These are phyloP conservation scores for Aphidoletes aphidimyza DNA, from an alignment of 2,888 invertebrate genomes.

Conservation along the genomic window DNA sequence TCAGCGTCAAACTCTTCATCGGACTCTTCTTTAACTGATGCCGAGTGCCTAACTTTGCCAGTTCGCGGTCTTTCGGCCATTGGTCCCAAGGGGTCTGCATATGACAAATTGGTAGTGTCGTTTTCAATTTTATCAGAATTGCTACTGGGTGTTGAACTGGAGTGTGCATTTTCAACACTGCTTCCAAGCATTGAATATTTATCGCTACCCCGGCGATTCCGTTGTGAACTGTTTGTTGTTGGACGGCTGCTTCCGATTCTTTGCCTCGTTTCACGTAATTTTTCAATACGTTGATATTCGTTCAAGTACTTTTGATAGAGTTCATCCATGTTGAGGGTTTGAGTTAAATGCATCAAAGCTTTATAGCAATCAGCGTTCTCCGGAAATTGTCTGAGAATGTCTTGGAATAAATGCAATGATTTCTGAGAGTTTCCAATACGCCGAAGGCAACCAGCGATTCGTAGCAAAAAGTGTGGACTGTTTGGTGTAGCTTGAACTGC, in stretches of 20 bases:
- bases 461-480: constrained; percentile 85
- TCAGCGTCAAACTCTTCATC: constrained; percentile 66
- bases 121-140: constrained; percentile 31
- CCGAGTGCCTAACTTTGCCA: constrained; percentile 61
- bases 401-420: constrained; percentile 65
- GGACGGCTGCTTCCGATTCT: constrained; percentile 61
- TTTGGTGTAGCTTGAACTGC: constrained; percentile 81
- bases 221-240: constrained; percentile 42
- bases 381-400: constrained; percentile 86
- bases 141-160: constrained; percentile 52
- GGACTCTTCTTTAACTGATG: constrained; percentile 62
- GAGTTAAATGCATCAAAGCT: constrained; percentile 67
- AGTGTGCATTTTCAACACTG: constrained; percentile 43
- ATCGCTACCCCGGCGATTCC: constrained; percentile 52
- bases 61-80: constrained; percentile 66
- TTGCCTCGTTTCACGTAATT: constrained; percentile 62
- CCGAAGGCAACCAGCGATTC: constrained; percentile 86
- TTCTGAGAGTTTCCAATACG: constrained; percentile 77
- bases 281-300: constrained; percentile 80
- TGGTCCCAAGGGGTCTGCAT: constrained; percentile 65
- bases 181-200: constrained; percentile 10
- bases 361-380: constrained; percentile 92
- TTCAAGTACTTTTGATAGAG: constrained; percentile 81
- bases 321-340: constrained; percentile 84
- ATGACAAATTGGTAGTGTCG: constrained; percentile 56